A percentile compares a stretch with the other conserved stretches of the same genome.
These are phyloP conservation scores for Pectinophora gossypiella DNA, from an alignment of 1,140 invertebrate genomes.

Conservation along the genomic window DNA sequence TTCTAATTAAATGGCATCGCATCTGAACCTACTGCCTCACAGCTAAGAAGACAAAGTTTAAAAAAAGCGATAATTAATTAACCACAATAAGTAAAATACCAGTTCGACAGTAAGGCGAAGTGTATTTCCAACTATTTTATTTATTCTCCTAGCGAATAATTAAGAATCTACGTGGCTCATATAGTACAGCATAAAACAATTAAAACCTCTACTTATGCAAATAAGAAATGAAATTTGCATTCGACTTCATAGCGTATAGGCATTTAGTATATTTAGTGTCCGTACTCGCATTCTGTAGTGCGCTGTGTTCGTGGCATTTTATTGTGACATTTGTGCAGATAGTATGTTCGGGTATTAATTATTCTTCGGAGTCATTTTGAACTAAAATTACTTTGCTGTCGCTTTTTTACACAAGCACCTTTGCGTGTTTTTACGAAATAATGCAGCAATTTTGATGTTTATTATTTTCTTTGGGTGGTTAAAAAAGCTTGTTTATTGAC, in stretches of 20 bases:
- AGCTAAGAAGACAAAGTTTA: neutral
- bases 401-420: too few relatives aligned
- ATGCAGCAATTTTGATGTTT: too few relatives aligned
- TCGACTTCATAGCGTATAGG: constrained; percentile 35
- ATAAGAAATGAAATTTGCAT: constrained; percentile 41
- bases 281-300: neutral
- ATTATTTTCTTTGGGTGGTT: too few relatives aligned
- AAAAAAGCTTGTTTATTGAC: too few relatives aligned
- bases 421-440: too few relatives aligned
- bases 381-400: too few relatives aligned
- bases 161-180: neutral
- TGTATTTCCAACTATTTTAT: neutral
- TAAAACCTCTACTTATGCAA: constrained; percentile 16
- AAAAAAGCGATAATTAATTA: neutral
- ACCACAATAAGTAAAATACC: too few relatives aligned
- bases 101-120: neutral
- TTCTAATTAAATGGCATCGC: neutral
- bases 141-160: neutral
- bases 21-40: neutral
- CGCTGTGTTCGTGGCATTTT: neutral
- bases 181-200: neutral
- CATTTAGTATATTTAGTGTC: constrained; percentile 4
- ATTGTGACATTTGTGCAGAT: neutral
- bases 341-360: too few relatives aligned
- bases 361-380: too few relatives aligned